phyloP scores from a whole-genome alignment of 2,113 vertebrate genomes.

The Regulus satrapa region DNA sequence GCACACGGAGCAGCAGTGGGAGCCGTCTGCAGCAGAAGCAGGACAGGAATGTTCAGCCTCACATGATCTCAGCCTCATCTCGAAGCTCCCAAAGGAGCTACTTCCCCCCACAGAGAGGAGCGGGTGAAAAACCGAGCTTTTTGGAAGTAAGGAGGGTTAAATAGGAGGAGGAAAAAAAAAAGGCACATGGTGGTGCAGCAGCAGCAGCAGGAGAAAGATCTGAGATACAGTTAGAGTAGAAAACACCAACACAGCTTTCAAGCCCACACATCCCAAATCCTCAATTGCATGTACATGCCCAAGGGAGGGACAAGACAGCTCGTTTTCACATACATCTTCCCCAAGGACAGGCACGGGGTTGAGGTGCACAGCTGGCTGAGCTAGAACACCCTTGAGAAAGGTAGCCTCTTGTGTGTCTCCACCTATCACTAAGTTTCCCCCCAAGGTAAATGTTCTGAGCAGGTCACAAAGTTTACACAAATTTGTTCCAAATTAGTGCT shows the following conservation, averaged over 20 bases:
- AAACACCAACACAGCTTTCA: not conserved
- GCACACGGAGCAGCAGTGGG: constrained; percentile 77
- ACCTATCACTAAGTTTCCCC: not conserved
- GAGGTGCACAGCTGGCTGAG: not conserved
- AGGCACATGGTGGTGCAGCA: not conserved
- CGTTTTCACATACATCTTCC: not conserved
- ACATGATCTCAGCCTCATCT: constrained; percentile 68
- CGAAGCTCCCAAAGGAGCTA: constrained; percentile 77
- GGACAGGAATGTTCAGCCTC: constrained; percentile 79
- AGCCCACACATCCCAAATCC: not conserved
- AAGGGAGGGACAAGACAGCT: not conserved
- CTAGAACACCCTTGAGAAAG: not conserved
- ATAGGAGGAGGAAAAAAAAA: constrained; percentile 50
- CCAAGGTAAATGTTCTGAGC: not conserved
- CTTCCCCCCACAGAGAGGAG: constrained; percentile 77
- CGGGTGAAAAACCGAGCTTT: constrained; percentile 78
- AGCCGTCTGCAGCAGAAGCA: constrained; percentile 82
- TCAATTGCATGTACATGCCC: not conserved
- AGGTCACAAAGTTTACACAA: not conserved
- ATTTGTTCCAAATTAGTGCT: not conserved
- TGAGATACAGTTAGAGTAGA: constrained; percentile 34
- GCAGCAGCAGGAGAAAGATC: constrained; percentile 22
- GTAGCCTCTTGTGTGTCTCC: not conserved
- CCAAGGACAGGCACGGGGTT: not conserved
- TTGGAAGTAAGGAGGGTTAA: constrained; percentile 82